These are phyloP conservation scores for Pyrocoelia pectoralis DNA, from an alignment of 2,888 invertebrate genomes.

Conservation along the genomic window DNA sequence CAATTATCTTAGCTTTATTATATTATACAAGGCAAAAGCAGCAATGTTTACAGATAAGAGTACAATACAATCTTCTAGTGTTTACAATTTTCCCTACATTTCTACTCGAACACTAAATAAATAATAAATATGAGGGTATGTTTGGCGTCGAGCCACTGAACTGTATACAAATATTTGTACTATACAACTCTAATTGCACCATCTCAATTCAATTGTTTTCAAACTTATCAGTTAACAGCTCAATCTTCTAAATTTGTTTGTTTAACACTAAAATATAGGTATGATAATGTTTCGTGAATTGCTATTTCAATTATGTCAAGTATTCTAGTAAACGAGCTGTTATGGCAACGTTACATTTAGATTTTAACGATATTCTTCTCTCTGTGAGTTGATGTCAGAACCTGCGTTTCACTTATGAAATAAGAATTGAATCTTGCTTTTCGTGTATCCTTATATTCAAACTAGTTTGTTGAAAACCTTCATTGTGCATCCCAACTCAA, in stretches of 20 bases:
- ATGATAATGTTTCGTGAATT: no score
- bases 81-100: constrained; percentile 24
- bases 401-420: no score
- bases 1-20: constrained; percentile 20
- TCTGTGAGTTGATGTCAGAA: no score
- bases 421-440: no score
- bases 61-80: constrained; percentile 16
- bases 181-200: constrained; percentile 2
- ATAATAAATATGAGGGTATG: constrained; percentile 22
- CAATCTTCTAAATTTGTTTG: not conserved
- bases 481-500: no score
- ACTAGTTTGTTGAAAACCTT: no score
- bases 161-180: constrained; percentile 8
- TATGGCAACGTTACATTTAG: no score
- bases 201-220: not conserved
- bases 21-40: constrained; percentile 11
- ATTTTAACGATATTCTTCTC: no score
- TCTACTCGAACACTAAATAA: constrained; percentile 20
- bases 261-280: no score
- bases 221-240: constrained; percentile 1
- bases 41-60: constrained; percentile 20
- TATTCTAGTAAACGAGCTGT: no score
- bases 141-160: constrained; percentile 14
- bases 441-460: no score
- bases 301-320: no score